phyloP scores from a whole-genome alignment of 2,888 invertebrate species.

The Laspeyria flexula region DNA sequence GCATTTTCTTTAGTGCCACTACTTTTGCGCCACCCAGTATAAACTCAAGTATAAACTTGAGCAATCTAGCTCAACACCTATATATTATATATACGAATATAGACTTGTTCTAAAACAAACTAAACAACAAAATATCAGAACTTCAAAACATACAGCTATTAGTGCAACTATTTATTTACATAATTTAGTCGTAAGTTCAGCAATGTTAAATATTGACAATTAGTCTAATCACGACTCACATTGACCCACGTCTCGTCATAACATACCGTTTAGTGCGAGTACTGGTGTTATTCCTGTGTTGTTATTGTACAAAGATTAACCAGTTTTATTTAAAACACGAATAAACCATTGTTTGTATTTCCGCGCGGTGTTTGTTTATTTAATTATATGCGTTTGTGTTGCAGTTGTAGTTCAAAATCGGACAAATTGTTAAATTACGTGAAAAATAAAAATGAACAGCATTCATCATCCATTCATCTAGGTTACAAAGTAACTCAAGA shows the following conservation, averaged over 20 bases:
- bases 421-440: no score
- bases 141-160: background rate
- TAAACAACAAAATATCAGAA: no score
- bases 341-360: slow-evolving; percentile 53
- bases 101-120: no score
- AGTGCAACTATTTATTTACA: background rate
- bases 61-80: no score
- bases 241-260: background rate
- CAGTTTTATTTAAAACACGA: slow-evolving; percentile 50
- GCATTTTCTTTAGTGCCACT: no score
- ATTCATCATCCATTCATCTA: no score
- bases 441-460: no score
- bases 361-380: slow-evolving; percentile 50
- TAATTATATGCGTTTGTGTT: slow-evolving; percentile 47
- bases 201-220: slow-evolving; percentile 12
- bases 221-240: slow-evolving; percentile 7
- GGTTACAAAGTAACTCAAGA: background rate
- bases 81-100: no score
- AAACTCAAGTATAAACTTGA: no score
- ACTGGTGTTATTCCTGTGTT: background rate
- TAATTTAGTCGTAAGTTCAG: slow-evolving; percentile 8
- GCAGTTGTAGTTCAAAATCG: slow-evolving; percentile 3
- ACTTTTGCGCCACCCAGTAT: no score
- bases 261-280: background rate
- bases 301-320: slow-evolving; percentile 40